These are phyloP conservation scores for Donacobius atricapilla DNA, from an alignment of 2,113 vertebrate genomes.

Conservation along the genomic window DNA sequence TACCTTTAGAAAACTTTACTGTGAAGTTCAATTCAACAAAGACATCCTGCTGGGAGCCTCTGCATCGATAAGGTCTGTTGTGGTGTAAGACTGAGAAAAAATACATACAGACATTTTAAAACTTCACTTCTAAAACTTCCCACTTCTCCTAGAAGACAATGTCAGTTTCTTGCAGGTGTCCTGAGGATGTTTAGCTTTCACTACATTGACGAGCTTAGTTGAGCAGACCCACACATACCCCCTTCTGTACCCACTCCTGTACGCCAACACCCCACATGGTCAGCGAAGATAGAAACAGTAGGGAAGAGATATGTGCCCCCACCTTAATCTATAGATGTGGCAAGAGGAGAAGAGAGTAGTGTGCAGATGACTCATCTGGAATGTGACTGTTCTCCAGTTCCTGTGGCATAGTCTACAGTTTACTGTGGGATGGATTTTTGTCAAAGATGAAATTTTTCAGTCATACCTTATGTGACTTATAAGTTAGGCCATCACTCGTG, in stretches of 20 bases:
- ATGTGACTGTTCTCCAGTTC: not conserved
- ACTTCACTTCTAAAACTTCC: not conserved
- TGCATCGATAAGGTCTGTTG: not conserved
- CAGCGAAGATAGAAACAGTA: not conserved
- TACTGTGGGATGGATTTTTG: not conserved
- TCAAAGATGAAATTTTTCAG: not conserved
- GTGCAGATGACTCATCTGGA: not conserved
- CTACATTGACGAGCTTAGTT: not conserved
- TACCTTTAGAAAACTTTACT: not conserved
- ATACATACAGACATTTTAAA: slow-evolving; percentile 4
- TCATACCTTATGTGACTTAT: not conserved
- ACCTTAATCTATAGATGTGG: not conserved
- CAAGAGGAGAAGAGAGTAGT: not conserved
- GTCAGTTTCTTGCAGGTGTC: not conserved
- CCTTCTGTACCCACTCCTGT: not conserved
- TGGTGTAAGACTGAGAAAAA: not conserved
- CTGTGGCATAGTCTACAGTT: not conserved
- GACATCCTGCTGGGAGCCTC: not conserved
- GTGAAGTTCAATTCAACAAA: slow-evolving; percentile 5
- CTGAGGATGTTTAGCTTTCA: not conserved
- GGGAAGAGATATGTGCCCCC: not conserved
- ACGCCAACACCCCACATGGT: not conserved
- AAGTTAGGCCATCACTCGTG: not conserved
- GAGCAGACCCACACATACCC: not conserved
- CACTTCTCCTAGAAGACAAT: not conserved